phyloP scores from a whole-genome alignment of 2,888 invertebrate genomes.

The Punctoribates punctum region DNA sequence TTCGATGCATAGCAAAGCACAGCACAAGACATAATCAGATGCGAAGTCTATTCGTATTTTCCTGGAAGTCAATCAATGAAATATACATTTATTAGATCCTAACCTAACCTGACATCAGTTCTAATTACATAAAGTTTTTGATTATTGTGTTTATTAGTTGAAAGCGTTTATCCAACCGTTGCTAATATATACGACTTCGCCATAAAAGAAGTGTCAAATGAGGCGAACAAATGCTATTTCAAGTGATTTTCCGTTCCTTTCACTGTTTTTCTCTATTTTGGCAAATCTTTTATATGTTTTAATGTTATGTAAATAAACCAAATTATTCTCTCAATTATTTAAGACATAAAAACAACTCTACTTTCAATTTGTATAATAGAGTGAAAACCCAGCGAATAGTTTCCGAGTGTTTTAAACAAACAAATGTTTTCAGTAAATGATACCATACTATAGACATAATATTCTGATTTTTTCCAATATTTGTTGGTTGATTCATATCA shows the following conservation, averaged over 20 bases:
- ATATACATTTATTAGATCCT: background rate
- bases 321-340: too few species aligned
- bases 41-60: slow-evolving; percentile 15
- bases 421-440: too few species aligned
- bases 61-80: slow-evolving; percentile 22
- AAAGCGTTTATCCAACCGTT: slow-evolving; percentile 12
- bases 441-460: too few species aligned
- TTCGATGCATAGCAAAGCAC: slow-evolving; percentile 17
- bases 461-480: too few species aligned
- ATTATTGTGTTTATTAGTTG: slow-evolving; percentile 5
- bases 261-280: too few species aligned
- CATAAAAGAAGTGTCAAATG: slow-evolving; percentile 19
- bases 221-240: background rate
- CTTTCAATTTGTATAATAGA: too few species aligned
- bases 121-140: slow-evolving; percentile 1
- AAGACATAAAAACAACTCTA: too few species aligned
- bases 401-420: too few species aligned
- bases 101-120: slow-evolving; percentile 4
- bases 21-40: slow-evolving; percentile 1
- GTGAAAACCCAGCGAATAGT: too few species aligned
- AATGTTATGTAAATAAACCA: too few species aligned
- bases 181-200: background rate
- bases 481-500: too few species aligned
- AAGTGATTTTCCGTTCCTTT: background rate
- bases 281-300: too few species aligned